Evolutionary conservation across 2,888 invertebrate genomes (phyloP).

Genomic region (Leptopilina drosophilae): DNA sequence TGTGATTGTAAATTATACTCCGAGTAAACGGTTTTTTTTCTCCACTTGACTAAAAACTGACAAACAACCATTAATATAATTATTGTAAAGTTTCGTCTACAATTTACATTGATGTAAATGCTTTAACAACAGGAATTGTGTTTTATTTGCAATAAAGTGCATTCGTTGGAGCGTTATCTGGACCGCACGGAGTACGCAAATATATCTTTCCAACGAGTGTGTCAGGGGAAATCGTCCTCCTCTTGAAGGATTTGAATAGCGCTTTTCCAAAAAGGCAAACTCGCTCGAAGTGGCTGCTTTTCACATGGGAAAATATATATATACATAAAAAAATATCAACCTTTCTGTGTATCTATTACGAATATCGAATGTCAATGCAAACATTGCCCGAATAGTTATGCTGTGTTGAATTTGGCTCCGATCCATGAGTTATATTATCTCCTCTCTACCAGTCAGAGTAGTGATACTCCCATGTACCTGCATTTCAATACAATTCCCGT

Average conservation of each 20-base stretch:
- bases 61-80: no score
- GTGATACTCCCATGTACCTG: conserved; percentile 17
- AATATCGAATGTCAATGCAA: conserved; percentile 62
- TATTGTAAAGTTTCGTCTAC: no score
- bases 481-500: not conserved
- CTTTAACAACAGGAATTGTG: no score
- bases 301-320: not conserved
- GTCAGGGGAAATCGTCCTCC: not conserved
- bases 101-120: no score
- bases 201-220: conserved; percentile 14
- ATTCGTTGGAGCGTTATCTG: conserved; percentile 11
- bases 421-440: conserved; percentile 64
- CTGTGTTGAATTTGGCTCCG: conserved; percentile 61
- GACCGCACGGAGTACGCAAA: not conserved
- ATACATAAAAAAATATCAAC: not conserved
- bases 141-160: conserved; percentile 40
- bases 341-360: conserved; percentile 46
- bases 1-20: no score
- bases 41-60: no score
- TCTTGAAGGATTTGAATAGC: not conserved
- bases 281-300: not conserved
- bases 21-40: no score
- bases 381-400: conserved; percentile 56
- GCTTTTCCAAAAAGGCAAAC: not conserved
- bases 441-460: conserved; percentile 43